Conservation (phyloP, 64 coral and sea anemone species). For the Montipora cactus region DNA sequence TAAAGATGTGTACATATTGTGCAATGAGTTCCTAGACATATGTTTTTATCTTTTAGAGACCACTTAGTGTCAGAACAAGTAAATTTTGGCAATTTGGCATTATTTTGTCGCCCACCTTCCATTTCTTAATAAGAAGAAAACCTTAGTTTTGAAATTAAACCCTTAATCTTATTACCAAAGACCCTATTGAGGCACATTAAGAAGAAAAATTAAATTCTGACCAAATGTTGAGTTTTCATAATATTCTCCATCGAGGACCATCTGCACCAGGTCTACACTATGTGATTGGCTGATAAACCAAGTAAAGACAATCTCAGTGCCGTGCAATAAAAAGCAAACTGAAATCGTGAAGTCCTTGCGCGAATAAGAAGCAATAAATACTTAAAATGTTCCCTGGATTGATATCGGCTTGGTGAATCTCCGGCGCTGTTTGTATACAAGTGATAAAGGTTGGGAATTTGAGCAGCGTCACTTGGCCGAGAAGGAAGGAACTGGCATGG, state of each 20-base stretch:
- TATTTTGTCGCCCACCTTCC: not conserved
- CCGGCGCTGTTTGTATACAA: too few species aligned
- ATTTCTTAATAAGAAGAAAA: not conserved
- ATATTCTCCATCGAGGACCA: not conserved
- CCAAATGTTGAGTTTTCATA: not conserved
- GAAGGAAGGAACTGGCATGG: not conserved
- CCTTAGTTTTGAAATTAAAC: not conserved
- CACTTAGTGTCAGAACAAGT: not conserved
- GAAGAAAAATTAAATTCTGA: not conserved
- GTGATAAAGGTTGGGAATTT: too few species aligned
- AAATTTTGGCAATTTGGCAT: not conserved
- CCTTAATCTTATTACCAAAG: not conserved
- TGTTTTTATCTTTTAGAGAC: not conserved
- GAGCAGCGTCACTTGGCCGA: not conserved
- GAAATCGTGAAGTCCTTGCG: not conserved
- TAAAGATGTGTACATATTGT: not conserved
- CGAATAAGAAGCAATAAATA: too few species aligned
- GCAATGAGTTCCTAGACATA: not conserved
- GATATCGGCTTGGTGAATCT: too few species aligned
- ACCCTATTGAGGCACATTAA: not conserved
- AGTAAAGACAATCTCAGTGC: constrained; percentile 2
- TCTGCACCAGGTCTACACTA: not conserved
- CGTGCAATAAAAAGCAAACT: constrained; percentile 9
- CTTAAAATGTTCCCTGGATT: not conserved
- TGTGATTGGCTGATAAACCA: not conserved